These are phyloP conservation scores for Eulemur coronatus DNA, from an alignment of 2,797 vertebrate species.

Conservation along the genomic window DNA sequence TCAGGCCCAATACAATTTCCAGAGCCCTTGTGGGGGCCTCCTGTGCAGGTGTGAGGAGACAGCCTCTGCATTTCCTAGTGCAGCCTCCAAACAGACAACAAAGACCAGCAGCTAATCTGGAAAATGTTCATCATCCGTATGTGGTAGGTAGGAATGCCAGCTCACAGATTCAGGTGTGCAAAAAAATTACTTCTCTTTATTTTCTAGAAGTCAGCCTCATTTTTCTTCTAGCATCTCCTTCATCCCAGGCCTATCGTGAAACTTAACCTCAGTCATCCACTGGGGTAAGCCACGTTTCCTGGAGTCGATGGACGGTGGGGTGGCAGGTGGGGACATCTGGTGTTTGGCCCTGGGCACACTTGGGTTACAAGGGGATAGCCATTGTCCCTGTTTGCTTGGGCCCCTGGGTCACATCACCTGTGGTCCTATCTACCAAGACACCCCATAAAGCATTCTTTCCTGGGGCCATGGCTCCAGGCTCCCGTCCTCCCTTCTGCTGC, in stretches of 20 bases:
- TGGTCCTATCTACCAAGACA: background rate
- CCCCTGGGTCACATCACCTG: background rate
- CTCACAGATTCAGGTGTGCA: background rate
- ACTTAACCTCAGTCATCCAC: background rate
- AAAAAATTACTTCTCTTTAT: background rate
- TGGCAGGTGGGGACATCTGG: background rate
- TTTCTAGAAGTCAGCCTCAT: background rate
- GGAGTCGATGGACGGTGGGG: background rate
- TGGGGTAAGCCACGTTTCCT: background rate
- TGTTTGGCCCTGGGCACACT: too few relatives aligned
- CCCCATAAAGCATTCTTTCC: background rate
- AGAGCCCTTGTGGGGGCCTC: too few relatives aligned
- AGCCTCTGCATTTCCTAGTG: background rate
- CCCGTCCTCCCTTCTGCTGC: background rate
- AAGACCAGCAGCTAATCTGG: background rate
- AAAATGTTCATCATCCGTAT: background rate
- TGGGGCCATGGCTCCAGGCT: background rate
- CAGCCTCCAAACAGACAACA: background rate
- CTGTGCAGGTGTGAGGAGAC: background rate
- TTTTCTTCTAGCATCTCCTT: background rate
- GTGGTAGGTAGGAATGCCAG: background rate
- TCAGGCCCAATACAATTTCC: background rate
- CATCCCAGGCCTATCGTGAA: background rate
- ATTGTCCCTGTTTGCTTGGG: background rate
- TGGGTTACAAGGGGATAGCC: background rate